Percentiles rank a stretch among this genome's conserved stretches.
phyloP scores from a whole-genome alignment of 2,888 invertebrate genomes.

The Amitus sp. region DNA sequence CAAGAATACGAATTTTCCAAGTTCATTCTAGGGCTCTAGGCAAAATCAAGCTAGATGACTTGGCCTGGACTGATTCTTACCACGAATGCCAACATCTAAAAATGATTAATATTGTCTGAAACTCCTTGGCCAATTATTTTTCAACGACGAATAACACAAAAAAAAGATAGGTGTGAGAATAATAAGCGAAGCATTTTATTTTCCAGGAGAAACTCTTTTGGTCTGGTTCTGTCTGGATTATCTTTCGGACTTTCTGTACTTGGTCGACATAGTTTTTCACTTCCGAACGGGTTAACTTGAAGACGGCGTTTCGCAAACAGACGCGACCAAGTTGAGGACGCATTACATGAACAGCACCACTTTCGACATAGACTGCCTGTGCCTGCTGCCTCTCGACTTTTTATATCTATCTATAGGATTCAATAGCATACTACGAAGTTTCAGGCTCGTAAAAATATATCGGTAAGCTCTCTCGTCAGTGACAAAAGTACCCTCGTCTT shows the following conservation, averaged over 20 bases:
- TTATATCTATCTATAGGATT: slow-evolving; percentile 97
- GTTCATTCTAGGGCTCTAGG: too few species aligned
- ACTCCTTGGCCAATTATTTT: background rate
- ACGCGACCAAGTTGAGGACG: slow-evolving; percentile 89
- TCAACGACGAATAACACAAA: background rate
- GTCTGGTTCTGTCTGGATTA: slow-evolving; percentile 98
- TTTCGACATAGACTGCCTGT: slow-evolving; percentile 98
- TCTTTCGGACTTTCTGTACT: slow-evolving; percentile 94
- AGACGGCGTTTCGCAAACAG: slow-evolving; percentile 97
- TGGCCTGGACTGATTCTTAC: too few species aligned
- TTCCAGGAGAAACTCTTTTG: slow-evolving; percentile 82
- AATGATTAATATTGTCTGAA: too few species aligned
- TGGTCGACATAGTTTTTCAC: slow-evolving; percentile 96
- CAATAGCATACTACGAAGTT: slow-evolving; percentile 95
- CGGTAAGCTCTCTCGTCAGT: slow-evolving; percentile 64
- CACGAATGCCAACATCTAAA: too few species aligned
- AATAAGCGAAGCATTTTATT: too few species aligned
- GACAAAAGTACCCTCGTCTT: too few species aligned
- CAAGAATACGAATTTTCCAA: too few species aligned
- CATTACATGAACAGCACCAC: slow-evolving; percentile 98
- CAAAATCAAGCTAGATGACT: too few species aligned
- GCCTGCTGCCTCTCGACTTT: slow-evolving; percentile 96
- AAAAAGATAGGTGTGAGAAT: background rate
- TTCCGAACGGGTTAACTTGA: slow-evolving; percentile 97
- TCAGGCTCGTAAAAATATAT: slow-evolving; percentile 96